phyloP scores from a whole-genome alignment of 2,797 vertebrate genomes.

The Coilia nasus region DNA sequence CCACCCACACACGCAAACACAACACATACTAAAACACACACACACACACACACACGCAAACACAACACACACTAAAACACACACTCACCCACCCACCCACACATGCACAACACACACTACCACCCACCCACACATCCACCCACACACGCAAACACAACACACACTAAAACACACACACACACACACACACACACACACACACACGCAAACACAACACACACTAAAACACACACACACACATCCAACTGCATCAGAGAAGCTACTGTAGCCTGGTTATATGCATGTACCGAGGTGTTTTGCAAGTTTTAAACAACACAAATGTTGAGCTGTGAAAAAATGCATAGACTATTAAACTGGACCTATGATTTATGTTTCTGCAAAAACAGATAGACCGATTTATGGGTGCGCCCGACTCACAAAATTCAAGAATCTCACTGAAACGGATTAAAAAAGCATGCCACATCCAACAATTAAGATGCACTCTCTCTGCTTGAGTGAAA shows the following conservation, averaged over 20 bases:
- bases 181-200: background rate
- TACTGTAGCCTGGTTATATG: background rate
- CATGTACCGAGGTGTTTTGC: background rate
- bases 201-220: background rate
- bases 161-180: too few species aligned
- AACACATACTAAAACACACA: conserved; percentile 21
- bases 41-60: background rate
- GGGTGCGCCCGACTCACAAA: background rate
- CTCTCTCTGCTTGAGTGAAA: background rate
- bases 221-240: background rate
- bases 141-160: too few species aligned
- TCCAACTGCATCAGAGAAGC: background rate
- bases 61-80: too few species aligned
- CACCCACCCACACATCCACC: background rate
- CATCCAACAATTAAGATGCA: background rate
- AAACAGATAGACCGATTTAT: background rate
- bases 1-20: background rate
- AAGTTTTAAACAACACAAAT: background rate
- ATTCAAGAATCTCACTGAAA: background rate
- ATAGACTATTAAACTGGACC: background rate
- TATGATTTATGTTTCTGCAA: background rate
- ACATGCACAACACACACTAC: background rate
- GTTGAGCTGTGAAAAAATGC: background rate
- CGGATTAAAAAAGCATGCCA: background rate
- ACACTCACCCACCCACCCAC: background rate